Base-by-base conservation (phyloP, 2,888 invertebrate species). In the Lycocerus yunnanus region DNA sequence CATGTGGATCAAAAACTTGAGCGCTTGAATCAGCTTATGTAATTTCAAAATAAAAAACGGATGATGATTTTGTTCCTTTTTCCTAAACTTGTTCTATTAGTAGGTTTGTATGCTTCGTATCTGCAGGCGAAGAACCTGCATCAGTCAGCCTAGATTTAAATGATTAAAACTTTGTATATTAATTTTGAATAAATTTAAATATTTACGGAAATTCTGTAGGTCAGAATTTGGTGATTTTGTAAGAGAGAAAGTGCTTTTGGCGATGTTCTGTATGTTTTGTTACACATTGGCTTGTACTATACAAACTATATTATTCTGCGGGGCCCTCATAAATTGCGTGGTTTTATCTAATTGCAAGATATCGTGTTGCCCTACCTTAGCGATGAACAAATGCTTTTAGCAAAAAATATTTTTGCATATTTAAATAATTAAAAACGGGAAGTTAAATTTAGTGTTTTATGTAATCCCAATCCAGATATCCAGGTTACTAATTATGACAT, bases 31-130 rank as follows among this genome's bases (percentile, higher is more conserved):
- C 27, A n/a, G 43, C 43, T 43, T 43, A 43, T n/a, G n/a, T 43
- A 43, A 43, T n/a, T 43, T 6, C 43, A n/a, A 43, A n/a, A n/a
- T 11, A 27, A 43, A 43, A 43, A 43, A n/a, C 43, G n/a, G 43
- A 43, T n/a, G 43, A 6, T 43, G 5, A n/a, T n/a, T n/a, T 43
- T 43, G n/a, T 43, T 43, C 43, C 43, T 43, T 43, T 43, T 15
- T 66, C 65, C 61, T 43, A 72, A 70, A 78, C 79, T 78, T 77
- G 78, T 76, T 76, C 77, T 70, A 72, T 78, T 80, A 81, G 81
- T 81, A 80, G 81, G 81, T 81, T 81, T 81, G 79, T 81, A 73
- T 81, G 81, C 78, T 81, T 77, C 71, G 43, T 60, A 74, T 77
- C 75, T 58, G 58, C 61, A 74, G 80, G 27, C 27, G 8, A 43